Evolutionary conservation across 2,888 invertebrate species (phyloP).

Genomic region (Apamea crenata): DNA sequence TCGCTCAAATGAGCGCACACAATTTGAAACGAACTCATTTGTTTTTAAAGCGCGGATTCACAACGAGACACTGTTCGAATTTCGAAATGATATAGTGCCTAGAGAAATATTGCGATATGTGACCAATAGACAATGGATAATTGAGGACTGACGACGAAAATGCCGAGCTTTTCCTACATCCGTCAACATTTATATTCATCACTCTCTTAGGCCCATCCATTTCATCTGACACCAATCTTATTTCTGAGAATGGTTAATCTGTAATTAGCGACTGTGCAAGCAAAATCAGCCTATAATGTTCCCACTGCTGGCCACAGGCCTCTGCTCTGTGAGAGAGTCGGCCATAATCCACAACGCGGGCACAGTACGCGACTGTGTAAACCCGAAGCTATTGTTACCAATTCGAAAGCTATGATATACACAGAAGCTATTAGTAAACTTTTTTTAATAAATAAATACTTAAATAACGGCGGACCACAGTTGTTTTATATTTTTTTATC

Average conservation of each 20-base stretch:
- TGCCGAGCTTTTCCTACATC: background rate
- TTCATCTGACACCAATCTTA: background rate
- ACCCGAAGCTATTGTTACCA: background rate
- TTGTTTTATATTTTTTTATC: too few species aligned
- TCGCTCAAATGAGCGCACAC: background rate
- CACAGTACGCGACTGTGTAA: too few species aligned
- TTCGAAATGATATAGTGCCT: background rate
- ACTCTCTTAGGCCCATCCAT: background rate
- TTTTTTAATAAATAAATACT: background rate
- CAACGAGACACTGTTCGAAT: slow-evolving; percentile 2
- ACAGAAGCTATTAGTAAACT: background rate
- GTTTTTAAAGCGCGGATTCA: slow-evolving; percentile 13
- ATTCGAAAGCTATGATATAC: background rate
- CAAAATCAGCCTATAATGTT: background rate
- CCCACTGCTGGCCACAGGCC: background rate
- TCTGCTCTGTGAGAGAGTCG: too few species aligned
- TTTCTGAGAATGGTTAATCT: background rate
- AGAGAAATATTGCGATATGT: background rate
- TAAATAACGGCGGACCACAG: too few species aligned
- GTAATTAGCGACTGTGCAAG: too few species aligned
- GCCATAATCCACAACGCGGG: too few species aligned
- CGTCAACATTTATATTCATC: background rate
- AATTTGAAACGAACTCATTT: slow-evolving; percentile 31
- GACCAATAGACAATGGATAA: background rate
- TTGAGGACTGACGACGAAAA: background rate